Percentiles rank a stretch among this genome's conserved stretches.
Evolutionary conservation across 53 echinoderm and acorn worm genomes (phyloP).

Genomic region (Holothuria scabra): DNA sequence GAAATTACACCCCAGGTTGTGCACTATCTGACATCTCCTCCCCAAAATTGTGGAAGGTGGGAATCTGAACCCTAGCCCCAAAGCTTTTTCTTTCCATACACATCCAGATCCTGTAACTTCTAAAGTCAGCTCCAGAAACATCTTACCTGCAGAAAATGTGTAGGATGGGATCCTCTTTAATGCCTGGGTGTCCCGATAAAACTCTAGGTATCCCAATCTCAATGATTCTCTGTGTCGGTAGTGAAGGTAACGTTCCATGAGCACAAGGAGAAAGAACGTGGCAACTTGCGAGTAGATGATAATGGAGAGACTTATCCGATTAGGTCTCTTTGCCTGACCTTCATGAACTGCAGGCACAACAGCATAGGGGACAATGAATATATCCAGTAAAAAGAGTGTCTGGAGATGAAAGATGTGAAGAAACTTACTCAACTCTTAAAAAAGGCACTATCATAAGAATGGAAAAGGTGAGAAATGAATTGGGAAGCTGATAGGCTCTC

Average conservation of each 20-base stretch:
- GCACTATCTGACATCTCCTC: too few species aligned
- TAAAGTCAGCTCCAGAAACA: too few species aligned
- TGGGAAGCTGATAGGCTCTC: too few species aligned
- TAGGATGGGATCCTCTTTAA: conserved; percentile 70
- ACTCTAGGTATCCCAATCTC: conserved; percentile 80
- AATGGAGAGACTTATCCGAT: not conserved
- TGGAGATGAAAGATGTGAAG: not conserved
- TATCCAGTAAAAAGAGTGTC: conserved; percentile 14
- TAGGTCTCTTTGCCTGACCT: not conserved
- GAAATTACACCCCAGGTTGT: too few species aligned
- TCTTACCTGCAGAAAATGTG: conserved; percentile 73
- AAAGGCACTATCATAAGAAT: too few species aligned
- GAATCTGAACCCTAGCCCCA: too few species aligned
- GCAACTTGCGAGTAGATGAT: conserved; percentile 55
- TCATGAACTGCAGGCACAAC: not conserved
- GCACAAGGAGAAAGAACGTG: conserved; percentile 54
- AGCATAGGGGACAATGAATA: conserved; percentile 21
- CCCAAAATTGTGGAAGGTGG: too few species aligned
- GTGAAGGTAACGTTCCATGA: conserved; percentile 78
- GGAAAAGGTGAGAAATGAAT: too few species aligned
- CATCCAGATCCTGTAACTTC: too few species aligned
- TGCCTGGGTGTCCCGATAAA: conserved; percentile 73
- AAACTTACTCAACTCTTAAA: too few species aligned
- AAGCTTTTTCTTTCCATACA: too few species aligned
- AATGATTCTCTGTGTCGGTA: conserved; percentile 63